Evolutionary conservation across 2,113 vertebrate species (phyloP).

Genomic region (Chaetura pelagica): DNA sequence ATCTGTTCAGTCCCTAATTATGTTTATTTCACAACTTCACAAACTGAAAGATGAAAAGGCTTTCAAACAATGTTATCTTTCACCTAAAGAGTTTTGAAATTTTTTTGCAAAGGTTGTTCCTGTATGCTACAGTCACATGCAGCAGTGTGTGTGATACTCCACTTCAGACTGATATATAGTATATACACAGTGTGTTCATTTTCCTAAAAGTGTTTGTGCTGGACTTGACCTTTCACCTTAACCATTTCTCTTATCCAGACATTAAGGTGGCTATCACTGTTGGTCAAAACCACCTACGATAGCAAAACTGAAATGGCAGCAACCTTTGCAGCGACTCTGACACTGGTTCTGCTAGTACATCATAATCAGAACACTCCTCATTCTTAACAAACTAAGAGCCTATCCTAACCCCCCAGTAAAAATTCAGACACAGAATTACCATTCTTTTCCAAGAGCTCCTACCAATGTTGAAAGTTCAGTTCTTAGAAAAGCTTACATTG

Average conservation of each 20-base stretch:
- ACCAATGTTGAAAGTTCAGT: neutral
- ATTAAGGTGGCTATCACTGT: neutral
- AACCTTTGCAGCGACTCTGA: neutral
- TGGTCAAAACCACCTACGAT: neutral
- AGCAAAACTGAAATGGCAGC: neutral
- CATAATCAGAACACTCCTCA: neutral
- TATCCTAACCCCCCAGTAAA: neutral
- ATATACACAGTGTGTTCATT: neutral
- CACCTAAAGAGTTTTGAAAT: neutral
- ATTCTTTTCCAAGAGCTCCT: neutral
- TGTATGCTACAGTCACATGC: neutral
- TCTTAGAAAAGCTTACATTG: neutral
- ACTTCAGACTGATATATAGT: neutral
- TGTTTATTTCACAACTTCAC: conserved; percentile 3
- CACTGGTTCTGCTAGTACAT: neutral
- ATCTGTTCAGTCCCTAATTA: conserved; percentile 4
- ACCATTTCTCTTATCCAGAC: neutral
- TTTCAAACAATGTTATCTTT: conserved; percentile 7
- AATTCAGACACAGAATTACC: neutral
- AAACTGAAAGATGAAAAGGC: neutral
- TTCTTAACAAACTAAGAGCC: neutral
- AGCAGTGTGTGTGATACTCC: neutral
- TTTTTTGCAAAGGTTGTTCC: neutral
- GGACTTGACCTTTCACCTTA: neutral
- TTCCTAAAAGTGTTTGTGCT: neutral